Conservation (phyloP, 2,113 vertebrate genomes). For the Apteryx mantelli region DNA sequence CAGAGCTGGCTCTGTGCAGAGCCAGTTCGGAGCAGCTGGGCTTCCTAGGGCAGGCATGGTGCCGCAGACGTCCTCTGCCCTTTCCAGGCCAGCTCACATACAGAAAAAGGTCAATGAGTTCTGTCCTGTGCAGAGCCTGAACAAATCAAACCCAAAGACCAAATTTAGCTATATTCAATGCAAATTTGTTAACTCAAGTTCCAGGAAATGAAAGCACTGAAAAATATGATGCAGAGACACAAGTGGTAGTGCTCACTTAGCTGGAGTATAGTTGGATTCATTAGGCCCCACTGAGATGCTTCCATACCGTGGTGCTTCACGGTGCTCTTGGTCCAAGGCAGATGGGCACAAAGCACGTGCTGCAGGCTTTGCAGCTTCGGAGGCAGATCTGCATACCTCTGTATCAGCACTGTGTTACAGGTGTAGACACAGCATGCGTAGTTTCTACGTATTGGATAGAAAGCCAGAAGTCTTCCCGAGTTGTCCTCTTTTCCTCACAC, state of each 20-base stretch:
- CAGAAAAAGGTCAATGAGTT: background rate
- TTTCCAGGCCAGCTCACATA: background rate
- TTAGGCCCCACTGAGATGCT: background rate
- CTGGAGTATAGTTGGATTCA: background rate
- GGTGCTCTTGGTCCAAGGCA: background rate
- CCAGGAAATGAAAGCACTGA: background rate
- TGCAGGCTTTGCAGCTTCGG: background rate
- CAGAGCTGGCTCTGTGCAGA: background rate
- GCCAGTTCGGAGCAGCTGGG: accelerated
- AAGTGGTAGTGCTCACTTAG: background rate
- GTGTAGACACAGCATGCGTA: background rate
- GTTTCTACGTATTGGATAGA: background rate
- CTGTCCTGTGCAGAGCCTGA: background rate
- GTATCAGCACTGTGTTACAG: accelerated
- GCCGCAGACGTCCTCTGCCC: accelerated
- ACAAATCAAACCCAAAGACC: background rate
- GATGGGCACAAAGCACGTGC: background rate
- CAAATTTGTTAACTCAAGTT: background rate
- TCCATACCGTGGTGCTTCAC: background rate
- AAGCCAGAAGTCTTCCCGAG: background rate
- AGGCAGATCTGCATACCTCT: background rate
- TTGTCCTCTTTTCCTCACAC: background rate
- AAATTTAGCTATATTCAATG: background rate
- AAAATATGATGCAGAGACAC: background rate
- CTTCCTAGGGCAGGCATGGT: background rate